Conservation (phyloP, 2,113 vertebrate genomes). For the Morone saxatilis region DNA sequence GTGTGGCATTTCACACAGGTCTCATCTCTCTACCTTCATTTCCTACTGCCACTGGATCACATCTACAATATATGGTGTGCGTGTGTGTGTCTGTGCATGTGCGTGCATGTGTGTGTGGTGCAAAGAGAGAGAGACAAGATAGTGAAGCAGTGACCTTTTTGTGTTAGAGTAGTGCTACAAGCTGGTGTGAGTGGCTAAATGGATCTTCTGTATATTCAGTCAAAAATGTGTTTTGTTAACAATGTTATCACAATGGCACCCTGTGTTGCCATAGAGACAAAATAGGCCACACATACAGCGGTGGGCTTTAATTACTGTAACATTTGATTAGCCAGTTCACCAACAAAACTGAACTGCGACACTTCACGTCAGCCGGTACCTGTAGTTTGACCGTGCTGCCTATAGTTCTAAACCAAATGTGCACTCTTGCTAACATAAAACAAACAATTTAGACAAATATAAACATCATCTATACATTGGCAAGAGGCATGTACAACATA, state of each 20-base stretch:
- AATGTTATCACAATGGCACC: not conserved
- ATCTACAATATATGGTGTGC: constrained; percentile 30
- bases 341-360: not conserved
- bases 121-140: constrained; percentile 12
- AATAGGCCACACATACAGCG: not conserved
- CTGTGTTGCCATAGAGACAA: not conserved
- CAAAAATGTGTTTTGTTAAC: not conserved
- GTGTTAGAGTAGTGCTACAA: constrained; percentile 15
- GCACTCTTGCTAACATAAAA: not conserved
- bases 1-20: constrained; percentile 80
- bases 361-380: not conserved
- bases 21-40: constrained; percentile 67
- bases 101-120: not conserved
- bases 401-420: not conserved
- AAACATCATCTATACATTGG: not conserved
- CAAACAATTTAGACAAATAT: not conserved
- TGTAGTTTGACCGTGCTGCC: not conserved
- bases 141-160: constrained; percentile 62
- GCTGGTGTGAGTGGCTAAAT: not conserved
- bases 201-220: not conserved
- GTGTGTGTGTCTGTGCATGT: constrained; percentile 1
- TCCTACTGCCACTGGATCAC: constrained; percentile 60
- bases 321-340: not conserved
- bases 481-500: not conserved
- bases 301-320: not conserved